Base-by-base conservation (phyloP, 1,140 invertebrate species). In the Euura lappo region DNA sequence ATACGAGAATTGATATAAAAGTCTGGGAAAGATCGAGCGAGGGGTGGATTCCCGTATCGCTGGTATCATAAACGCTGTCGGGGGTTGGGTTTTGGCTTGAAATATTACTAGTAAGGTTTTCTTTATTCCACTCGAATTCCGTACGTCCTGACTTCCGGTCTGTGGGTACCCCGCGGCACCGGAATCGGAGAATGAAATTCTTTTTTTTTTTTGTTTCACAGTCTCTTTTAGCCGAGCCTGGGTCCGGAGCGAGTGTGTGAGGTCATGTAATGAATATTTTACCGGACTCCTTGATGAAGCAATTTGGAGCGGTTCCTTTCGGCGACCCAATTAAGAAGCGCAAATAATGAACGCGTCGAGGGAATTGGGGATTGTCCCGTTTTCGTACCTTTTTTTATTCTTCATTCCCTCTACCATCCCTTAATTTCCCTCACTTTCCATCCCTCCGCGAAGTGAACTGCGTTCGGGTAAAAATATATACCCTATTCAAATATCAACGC, bases 271-370 rank as follows among this genome's bases (percentile, higher is more conserved):
- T 60, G 51, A 60, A 60, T 60, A 60, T 60, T 60, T 60, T 60
- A 60, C 13, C 8, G 51, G 51, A 60, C 51, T 60, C 51, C 51
- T 60, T 60, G 13, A 60, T 60, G 51, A 60, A 60, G 51, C 51
- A 60, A 60, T 60, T 60, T 60, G 13, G 51, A n/a, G 51, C 51
- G 13, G 51, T 45, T 70, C 45, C 45, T 45, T 46, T 70, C 69
- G n/a, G 71, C 73, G 71, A 71, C 47, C 71, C 79, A 80, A 80
- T 81, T 80, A 80, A 73, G 73, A 72, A 74, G 69, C 70, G 75
- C 76, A 75, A 79, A 77, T 77, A 79, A 76, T 70, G 72, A 71
- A 67, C 71, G 43, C 44, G 51, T 5, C 51, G 28, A 8, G 51
- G 51, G 51, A 60, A 60, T 60, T 5, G 51, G 51, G 51, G 51